These are phyloP conservation scores for Orycteropus afer DNA, from an alignment of 2,113 vertebrate species.

Conservation along the genomic window DNA sequence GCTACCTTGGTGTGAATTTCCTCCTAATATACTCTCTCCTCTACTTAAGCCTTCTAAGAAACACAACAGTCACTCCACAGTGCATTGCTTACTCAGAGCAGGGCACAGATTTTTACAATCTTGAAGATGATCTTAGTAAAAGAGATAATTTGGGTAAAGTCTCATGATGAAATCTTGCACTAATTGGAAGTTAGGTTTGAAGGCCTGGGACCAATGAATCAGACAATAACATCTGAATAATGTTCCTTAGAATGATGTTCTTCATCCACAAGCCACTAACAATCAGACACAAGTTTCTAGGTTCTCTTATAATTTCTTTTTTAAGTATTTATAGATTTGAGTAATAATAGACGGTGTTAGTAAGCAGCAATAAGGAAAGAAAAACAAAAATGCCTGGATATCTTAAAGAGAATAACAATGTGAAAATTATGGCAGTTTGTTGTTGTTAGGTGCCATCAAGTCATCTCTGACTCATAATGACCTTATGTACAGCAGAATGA, in stretches of 20 bases:
- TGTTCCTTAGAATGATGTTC: conserved; percentile 13
- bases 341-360: background rate
- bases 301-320: background rate
- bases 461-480: too few species aligned
- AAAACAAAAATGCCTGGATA: conserved; percentile 33
- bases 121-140: conserved; percentile 42
- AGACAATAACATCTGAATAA: conserved; percentile 54
- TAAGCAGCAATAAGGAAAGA: conserved; percentile 27
- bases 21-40: background rate
- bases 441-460: too few species aligned
- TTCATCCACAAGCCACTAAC: background rate
- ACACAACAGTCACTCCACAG: background rate
- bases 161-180: background rate
- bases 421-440: conserved; percentile 48
- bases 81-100: background rate
- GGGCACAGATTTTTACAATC: conserved; percentile 15
- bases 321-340: conserved; percentile 35
- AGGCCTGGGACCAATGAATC: conserved; percentile 32
- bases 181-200: background rate
- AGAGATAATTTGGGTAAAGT: conserved; percentile 32
- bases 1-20: background rate
- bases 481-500: too few species aligned
- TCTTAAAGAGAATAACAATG: conserved; percentile 45
- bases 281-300: conserved; percentile 19
- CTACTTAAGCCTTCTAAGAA: background rate